A percentile compares a stretch with the other conserved stretches of the same genome.
These are phyloP conservation scores for Habroteleia sp. DNA, from an alignment of 2,888 invertebrate genomes.

Conservation along the genomic window DNA sequence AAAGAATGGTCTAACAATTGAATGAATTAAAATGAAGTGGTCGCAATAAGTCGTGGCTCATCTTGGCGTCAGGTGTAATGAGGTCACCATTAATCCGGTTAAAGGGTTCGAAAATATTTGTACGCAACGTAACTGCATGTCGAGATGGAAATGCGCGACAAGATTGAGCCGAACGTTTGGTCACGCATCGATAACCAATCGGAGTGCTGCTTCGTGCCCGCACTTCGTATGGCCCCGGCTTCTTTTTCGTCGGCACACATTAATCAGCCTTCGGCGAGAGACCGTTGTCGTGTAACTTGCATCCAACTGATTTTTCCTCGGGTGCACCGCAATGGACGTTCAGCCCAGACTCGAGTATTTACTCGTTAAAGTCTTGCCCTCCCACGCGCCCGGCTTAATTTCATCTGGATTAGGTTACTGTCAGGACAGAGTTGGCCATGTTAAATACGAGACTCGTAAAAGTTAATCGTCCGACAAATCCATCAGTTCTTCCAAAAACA, in stretches of 20 bases:
- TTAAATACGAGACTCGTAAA: conserved; percentile 45
- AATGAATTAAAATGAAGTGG: conserved; percentile 33
- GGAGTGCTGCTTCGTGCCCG: conserved; percentile 34
- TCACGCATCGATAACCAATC: conserved; percentile 60
- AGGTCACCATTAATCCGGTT: conserved; percentile 56
- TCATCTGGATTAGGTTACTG: conserved; percentile 71
- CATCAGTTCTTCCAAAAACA: conserved; percentile 45
- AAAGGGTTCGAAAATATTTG: conserved; percentile 58
- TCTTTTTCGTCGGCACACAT: conserved; percentile 67
- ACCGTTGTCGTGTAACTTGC: conserved; percentile 71
- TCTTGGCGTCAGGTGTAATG: conserved; percentile 52
- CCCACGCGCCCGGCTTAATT: conserved; percentile 73
- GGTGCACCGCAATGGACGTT: conserved; percentile 45
- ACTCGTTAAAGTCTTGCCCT: conserved; percentile 69
- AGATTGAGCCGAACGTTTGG: conserved; percentile 53
- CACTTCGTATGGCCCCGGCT: conserved; percentile 43
- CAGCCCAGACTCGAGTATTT: conserved; percentile 60
- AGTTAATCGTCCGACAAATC: conserved; percentile 61
- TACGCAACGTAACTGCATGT: conserved; percentile 31
- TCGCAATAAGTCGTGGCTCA: conserved; percentile 47
- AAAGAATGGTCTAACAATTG: conserved; percentile 4
- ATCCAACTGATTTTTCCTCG: conserved; percentile 73
- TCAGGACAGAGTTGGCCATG: conserved; percentile 54
- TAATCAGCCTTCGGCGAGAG: conserved; percentile 75
- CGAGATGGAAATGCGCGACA: conserved; percentile 50